Conservation (phyloP, 2,797 vertebrate species). For the Eptatretus atami region DNA sequence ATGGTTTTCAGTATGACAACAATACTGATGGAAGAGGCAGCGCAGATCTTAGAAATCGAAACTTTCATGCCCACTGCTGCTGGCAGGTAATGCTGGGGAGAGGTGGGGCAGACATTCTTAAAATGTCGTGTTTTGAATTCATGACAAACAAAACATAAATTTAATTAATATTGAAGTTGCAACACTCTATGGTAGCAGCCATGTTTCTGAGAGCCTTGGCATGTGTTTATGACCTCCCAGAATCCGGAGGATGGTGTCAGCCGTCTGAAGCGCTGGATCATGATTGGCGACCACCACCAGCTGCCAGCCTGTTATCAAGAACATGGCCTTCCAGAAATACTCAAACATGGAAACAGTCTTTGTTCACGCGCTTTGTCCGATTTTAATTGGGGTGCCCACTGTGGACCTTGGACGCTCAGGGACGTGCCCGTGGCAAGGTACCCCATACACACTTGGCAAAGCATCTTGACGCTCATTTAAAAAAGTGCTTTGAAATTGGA, state of each 20-base stretch:
- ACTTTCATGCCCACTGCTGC: constrained; percentile 81
- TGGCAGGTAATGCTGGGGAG: constrained; percentile 39
- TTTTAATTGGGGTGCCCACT: constrained; percentile 70
- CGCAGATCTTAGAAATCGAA: constrained; percentile 95
- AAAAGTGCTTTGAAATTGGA: constrained; percentile 1
- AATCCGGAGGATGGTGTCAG: constrained; percentile 88
- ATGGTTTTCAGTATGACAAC: constrained; percentile 48
- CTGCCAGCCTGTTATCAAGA: constrained; percentile 92
- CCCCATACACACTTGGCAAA: neutral
- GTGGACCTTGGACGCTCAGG: constrained; percentile 86
- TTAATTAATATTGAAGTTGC: too few species aligned
- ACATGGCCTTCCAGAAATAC: constrained; percentile 99
- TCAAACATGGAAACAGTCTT: constrained; percentile 98
- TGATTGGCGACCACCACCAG: constrained; percentile 97
- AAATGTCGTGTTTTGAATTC: too few species aligned
- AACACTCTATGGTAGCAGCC: too few species aligned
- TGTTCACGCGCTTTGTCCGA: constrained; percentile 75
- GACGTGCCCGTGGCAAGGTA: constrained; percentile 81
- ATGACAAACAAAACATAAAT: too few species aligned
- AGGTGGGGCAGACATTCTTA: neutral
- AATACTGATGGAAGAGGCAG: constrained; percentile 96
- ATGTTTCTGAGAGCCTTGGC: too few species aligned
- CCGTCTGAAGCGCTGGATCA: constrained; percentile 87
- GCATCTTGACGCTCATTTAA: too few species aligned
- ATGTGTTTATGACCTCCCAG: constrained; percentile 15